Base-by-base conservation (phyloP, 2,797 vertebrate genomes). In the Novumbra hubbsi region DNA sequence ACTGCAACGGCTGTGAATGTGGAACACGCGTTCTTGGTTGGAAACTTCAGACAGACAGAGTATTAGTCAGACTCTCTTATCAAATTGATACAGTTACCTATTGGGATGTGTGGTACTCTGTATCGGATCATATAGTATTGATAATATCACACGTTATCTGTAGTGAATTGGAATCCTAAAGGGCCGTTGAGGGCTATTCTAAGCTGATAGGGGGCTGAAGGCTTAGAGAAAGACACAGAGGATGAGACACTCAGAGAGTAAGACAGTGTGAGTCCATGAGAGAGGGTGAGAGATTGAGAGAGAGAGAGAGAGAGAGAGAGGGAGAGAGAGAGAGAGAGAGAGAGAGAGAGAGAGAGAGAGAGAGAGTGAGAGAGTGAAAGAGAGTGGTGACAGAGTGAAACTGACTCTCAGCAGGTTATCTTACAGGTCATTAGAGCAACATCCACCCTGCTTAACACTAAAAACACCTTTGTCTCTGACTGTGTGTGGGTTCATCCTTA, bases 301-400 rank as follows among this genome's bases (percentile, higher is more conserved):
- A 63, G 24, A 5, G 15, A 74, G 52, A 65, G 17, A 28, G 30
- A 48, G 12, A 34, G 21, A 38, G 27, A 72, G 45, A 55, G 21
- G 27, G 14, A 52, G 11, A 68, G 45, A 30, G 24, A 11, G 6
- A 27, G 55, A 68, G 41, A 41, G 24, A 11, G 49, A 7, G n/a
- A 28, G 27, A 52, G 62, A 30, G 55, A 17, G 28, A 30, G 48
- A 12, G 28, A 21, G 72, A 64, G 28, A 12, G 38, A 21, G 27
- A 73, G 69, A 71, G n/a, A n/a, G 19, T 70, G 76, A 69, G 70
- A 60, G 72, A 72, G 76, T 71, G 34, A 38, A 63, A 48, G 78
- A 80, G 74, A 80, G 80, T 80, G 78, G 74, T 68, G 76, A 78
- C 52, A 68, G 65, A 60, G 70, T 73, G 69, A 80, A 76, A 76